These are phyloP conservation scores for Drosophila cognata DNA, from an alignment of 2,888 invertebrate genomes.

Conservation along the genomic window DNA sequence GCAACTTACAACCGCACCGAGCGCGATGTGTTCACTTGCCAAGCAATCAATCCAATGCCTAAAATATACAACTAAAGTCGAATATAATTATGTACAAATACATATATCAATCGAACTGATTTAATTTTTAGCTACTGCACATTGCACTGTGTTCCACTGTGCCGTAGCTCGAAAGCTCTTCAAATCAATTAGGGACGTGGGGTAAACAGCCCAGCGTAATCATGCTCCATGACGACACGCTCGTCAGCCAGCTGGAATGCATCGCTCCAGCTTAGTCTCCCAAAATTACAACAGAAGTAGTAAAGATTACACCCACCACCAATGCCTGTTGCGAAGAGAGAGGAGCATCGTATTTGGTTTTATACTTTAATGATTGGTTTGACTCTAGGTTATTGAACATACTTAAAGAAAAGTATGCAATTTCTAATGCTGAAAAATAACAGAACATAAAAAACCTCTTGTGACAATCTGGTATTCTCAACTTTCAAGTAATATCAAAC, in stretches of 20 bases:
- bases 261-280: conserved; percentile 9
- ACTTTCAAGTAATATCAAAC: not conserved
- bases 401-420: not conserved
- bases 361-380: not conserved
- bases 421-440: not conserved
- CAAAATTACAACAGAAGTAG: not conserved
- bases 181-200: conserved; percentile 62
- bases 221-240: conserved; percentile 44
- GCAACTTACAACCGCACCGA: conserved; percentile 27
- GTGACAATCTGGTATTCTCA: not conserved
- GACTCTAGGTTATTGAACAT: not conserved
- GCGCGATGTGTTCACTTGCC: conserved; percentile 57
- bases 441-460: too few relatives aligned
- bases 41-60: conserved; percentile 65
- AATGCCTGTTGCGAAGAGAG: not conserved
- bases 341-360: not conserved
- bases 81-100: conserved; percentile 25
- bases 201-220: conserved; percentile 28
- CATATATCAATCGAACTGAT: not conserved
- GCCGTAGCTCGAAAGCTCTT: conserved; percentile 44
- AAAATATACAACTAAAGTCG: conserved; percentile 44
- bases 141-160: conserved; percentile 28
- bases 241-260: conserved; percentile 21
- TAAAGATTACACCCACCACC: conserved; percentile 3
- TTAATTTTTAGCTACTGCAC: not conserved